Evolutionary conservation across 53 echinoderm and acorn worm genomes (phyloP).

Genomic region (Holothuria leucospilota): DNA sequence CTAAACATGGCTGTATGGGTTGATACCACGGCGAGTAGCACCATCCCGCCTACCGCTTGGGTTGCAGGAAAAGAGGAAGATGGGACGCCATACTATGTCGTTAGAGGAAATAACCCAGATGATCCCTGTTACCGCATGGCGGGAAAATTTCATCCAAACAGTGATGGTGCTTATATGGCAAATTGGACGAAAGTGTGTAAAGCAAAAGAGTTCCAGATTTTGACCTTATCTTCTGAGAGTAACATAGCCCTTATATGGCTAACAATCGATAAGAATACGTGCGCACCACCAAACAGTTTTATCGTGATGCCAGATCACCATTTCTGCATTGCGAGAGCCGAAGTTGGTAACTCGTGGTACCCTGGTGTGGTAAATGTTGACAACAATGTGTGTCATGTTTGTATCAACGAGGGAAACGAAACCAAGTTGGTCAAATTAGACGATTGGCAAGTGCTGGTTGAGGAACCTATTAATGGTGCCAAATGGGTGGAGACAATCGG

Average conservation of each 20-base stretch:
- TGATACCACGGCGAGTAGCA: not conserved
- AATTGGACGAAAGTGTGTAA: constrained; percentile 43
- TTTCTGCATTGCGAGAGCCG: constrained; percentile 30
- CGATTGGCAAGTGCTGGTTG: constrained; percentile 39
- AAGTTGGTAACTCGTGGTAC: not conserved
- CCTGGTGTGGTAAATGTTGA: constrained; percentile 28
- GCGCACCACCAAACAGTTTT: constrained; percentile 39
- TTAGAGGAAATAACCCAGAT: constrained; percentile 32
- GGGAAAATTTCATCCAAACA: constrained; percentile 12
- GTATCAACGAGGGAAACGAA: constrained; percentile 27
- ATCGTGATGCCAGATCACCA: constrained; percentile 35
- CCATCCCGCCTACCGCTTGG: constrained; percentile 35
- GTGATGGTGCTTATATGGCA: constrained; percentile 36
- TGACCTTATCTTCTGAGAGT: constrained; percentile 5
- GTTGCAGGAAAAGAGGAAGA: constrained; percentile 23
- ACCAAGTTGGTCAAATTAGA: constrained; percentile 22
- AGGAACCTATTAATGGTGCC: constrained; percentile 15
- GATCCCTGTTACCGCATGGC: constrained; percentile 24
- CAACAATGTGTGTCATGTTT: constrained; percentile 30
- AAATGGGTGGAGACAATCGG: constrained; percentile 47
- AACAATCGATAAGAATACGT: constrained; percentile 33
- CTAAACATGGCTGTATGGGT: constrained; percentile 23
- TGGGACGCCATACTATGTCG: constrained; percentile 30
- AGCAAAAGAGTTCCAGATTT: constrained; percentile 26
- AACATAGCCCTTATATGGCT: constrained; percentile 1